Evolutionary conservation across 2,113 vertebrate species (phyloP), one percentile per base, ranked within the genome.

Genomic region (Caranx melampygus): DNA sequence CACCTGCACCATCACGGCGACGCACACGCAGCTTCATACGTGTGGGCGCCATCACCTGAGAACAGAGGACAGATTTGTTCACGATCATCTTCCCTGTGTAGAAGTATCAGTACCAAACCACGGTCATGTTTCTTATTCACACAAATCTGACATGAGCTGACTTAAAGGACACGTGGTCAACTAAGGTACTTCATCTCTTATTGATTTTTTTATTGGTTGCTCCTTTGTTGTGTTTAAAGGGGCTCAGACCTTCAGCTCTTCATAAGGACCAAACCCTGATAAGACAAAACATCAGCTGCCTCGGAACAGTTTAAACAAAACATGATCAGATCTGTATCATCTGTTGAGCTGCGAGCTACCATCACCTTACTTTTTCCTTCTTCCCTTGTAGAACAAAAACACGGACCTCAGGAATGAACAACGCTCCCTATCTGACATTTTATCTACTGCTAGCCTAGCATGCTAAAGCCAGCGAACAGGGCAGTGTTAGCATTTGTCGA

Each of bases 11-110:
- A 10, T 85, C 79, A 9, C 81, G 75, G 1, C 86, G 87, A 5
- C 94, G 94, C 72, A 92, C 91, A 10, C 94, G 88, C 84, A 96
- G 94, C 5, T 96, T 95, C 84, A 96, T 96, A 73, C 94, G 85
- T 0, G 93, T 86, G 26, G 96, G 94, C 44, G 95, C 87, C 92
- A 96, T 95, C 85, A 91, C 94, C 97, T 98, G 88, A 18, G 12
- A 15, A 34, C 3, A 60, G 21, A 49, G 21, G 6, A 18, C 21
- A 57, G 54, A 55, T 55, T 9, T 6, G n/a, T 60, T 60, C 37
- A 64, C 5, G n/a, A 18, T 18, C 63, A 49, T 18, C 31, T 59
- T 26, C 26, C 26, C 1, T 26, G 26, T 26, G 26, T 26, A 7
- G 5, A 7, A 11, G 7, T 6, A 1, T 16, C 5, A 0, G 13